Evolutionary conservation across 37 sponge, comb jelly and placozoan species (phyloP), one percentile per base, ranked within the genome.

Genomic region (Eunapius fragilis): DNA sequence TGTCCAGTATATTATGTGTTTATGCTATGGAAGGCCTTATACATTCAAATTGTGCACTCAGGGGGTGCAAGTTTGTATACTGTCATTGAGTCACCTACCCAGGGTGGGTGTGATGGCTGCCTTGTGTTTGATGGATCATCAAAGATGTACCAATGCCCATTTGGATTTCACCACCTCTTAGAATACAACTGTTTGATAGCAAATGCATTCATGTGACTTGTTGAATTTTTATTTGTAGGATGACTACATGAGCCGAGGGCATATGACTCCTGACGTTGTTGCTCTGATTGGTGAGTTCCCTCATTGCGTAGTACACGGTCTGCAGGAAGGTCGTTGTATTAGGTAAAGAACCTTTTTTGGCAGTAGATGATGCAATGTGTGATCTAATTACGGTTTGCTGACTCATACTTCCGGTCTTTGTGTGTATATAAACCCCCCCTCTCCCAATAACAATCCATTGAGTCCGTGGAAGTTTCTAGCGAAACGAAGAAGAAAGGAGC

Each of bases 41-140:
- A 38, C 93, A 96, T 70, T 96, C 89, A 96, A 96, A 67, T 91
- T 96, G 17, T 96, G 85, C 87, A 91, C 96, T 25, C 85, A 93
- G 41, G 96, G 96, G 3, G 72, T 76, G 76, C 84, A 93, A 10
- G 96, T 96, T 4, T 89, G 25, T 96, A 96, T 80, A 93, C 91
- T 5, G 91, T 84, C 31, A 91, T 93, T 74, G 96, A 96, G 79
- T 91, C 96, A 38, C 96, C 96, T 13, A 96, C n/a, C n/a, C n/a
- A 58, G 86, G 90, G 90, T 23, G 90, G 86, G 82, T 86, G 79
- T 87, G 90, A 82, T 24, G 90, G 85, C 33, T 89, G 79, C 38
- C 75, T 89, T 34, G 90, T 89, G 25, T 67, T 75, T 23, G 90
- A 89, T 50, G 90, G 90, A 31, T 68, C 75, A 38, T 87, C 72